Base-by-base conservation (phyloP, 2,888 invertebrate genomes). In the Bibio marci region DNA sequence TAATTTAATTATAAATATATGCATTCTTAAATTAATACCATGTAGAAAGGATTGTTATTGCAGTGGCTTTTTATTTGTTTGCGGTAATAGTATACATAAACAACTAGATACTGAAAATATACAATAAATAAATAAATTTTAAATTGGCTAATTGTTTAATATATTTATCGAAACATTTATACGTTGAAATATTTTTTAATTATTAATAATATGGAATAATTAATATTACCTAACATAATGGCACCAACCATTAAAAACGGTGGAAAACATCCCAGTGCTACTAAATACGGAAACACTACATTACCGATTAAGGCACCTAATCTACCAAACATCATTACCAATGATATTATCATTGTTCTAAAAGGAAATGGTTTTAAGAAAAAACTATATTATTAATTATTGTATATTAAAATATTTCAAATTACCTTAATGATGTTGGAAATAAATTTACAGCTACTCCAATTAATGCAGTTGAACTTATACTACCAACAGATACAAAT, bases 341-440 rank as follows among this genome's bases (percentile, higher is more conserved):
- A 63, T 0, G 80, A 71, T 47, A 82, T 69, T 0, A 79, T 73
- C 71, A 80, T 74, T 2, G 80, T 79, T 53, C 80, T 80, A 15
- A 14, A 13, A 5, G 3, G 14, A 14, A 15, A 15, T 14, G 4
- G 7, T 22, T 15, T 5, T 17, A 25, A 28, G 12, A 22, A 10
- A 35, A 35, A 12, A 13, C 1, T 15, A 27, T 34, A 28, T 31
- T 15, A 7, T n/a, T n/a, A n/a, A n/a, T n/a, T n/a, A n/a, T n/a
- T n/a, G n/a, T n/a, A n/a, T n/a, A n/a, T n/a, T n/a, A n/a, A n/a
- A n/a, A n/a, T n/a, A n/a, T n/a, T 34, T 12, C 3, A 8, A 40
- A 31, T 26, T 50, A 76, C 76, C 76, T 69, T 13, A 76, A 56
- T 2, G 70, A 66, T 1, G 78, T 77, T 1, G 77, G 77, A 45